Base-by-base conservation (phyloP, 2,113 vertebrate species). In the human (Homo sapiens) region DNA sequence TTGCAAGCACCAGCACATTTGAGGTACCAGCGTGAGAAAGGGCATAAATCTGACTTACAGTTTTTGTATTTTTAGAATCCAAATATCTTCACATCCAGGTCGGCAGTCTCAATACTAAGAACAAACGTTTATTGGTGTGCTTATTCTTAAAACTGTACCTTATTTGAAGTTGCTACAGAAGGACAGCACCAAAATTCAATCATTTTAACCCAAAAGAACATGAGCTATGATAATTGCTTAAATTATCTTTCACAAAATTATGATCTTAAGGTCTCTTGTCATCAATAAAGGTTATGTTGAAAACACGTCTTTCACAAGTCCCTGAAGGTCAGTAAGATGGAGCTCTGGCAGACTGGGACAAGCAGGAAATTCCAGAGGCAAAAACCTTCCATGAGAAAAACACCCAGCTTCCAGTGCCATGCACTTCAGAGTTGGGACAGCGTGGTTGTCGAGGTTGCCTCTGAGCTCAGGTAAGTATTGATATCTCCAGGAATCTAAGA, bases 61-160 rank as follows among this genome's bases (percentile, higher is more conserved):
- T 68, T 80, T 95, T 90, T 90, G n/a, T 97, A 86, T 93, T 81
- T 97, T 96, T 92, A 97, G 94, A 93, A 94, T 86, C 59, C 70
- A 97, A 92, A 70, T 79, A 88, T 73, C 88, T 92, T 92, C 80
- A 40, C n/a, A 57, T 75, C 45, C 73, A 79, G 73, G n/a, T 72
- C 75, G 76, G 55, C 57, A 72, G 76, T 55, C 80, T 90, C 50
- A 22, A 52, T 52, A 57, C 35, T 61, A 79, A 85, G 50, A 76
- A 75, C 80, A 96, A 68, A 68, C 61, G 22, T 20, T 84, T 83
- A 64, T 9, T 61, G 61, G 70, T 55, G 66, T 92, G 22, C 64
- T 91, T 68, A 73, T 87, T 93, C 79, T 97, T 81, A 64, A 73
- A 89, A 84, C 8, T 40, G 82, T 25, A 45, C 45, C 78, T 45